phyloP scores from a whole-genome alignment of 2,888 invertebrate species.

The Galerucella calmariensis region DNA sequence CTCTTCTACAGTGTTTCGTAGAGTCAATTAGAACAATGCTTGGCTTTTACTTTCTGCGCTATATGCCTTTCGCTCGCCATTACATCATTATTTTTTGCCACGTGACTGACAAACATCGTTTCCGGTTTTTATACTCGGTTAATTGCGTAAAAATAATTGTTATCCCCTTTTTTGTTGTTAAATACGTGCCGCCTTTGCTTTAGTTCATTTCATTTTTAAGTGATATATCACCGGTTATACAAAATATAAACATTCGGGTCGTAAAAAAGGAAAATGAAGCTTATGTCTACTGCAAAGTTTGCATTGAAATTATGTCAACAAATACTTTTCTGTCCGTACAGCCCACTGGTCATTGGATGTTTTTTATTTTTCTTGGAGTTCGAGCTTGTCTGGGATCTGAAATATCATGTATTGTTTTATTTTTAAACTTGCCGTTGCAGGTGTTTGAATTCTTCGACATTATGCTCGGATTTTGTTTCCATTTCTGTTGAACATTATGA shows the following conservation, averaged over 20 bases:
- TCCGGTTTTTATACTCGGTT: slow-evolving; percentile 5
- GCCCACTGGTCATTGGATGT: slow-evolving; percentile 6
- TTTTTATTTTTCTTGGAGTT: neutral
- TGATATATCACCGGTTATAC: neutral
- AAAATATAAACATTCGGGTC: neutral
- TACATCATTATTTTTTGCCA: slow-evolving; percentile 32
- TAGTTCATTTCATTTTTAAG: neutral
- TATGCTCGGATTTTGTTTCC: slow-evolving; percentile 12
- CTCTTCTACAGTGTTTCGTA: too few species aligned
- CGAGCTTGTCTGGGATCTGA: neutral
- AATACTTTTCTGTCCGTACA: neutral
- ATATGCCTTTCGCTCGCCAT: too few species aligned
- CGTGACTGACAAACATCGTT: slow-evolving; percentile 12
- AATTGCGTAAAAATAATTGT: slow-evolving; percentile 2
- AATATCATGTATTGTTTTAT: slow-evolving; percentile 7
- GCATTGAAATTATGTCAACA: slow-evolving; percentile 4
- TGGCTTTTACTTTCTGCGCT: slow-evolving; percentile 23
- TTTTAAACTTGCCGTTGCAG: slow-evolving; percentile 10
- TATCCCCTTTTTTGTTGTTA: neutral
- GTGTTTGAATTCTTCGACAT: slow-evolving; percentile 7
- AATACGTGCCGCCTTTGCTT: neutral
- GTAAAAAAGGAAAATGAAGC: neutral
- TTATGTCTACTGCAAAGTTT: neutral
- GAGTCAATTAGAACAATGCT: slow-evolving; percentile 27
- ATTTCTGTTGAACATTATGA: slow-evolving; percentile 13